These are phyloP conservation scores for Erebia aethiops DNA, from an alignment of 2,888 invertebrate species.

Conservation along the genomic window DNA sequence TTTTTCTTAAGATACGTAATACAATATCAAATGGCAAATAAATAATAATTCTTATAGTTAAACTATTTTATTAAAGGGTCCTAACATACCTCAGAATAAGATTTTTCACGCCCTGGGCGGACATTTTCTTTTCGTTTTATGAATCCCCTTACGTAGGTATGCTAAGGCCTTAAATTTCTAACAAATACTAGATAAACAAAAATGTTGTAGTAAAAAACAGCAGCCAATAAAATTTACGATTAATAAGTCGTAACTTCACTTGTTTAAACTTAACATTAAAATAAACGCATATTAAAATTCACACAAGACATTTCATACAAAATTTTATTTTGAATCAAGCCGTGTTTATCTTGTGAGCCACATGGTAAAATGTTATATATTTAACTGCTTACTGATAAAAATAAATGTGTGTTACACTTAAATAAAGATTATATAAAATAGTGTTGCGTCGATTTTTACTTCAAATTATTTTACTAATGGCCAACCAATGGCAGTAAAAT, in stretches of 20 bases:
- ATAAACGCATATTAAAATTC: background rate
- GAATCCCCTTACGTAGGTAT: background rate
- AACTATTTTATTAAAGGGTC: background rate
- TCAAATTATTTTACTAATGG: constrained; percentile 27
- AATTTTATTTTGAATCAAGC: background rate
- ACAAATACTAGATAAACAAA: background rate
- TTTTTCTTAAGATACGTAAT: constrained; percentile 43
- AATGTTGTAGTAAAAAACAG: background rate
- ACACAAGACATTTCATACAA: background rate
- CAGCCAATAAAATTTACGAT: background rate
- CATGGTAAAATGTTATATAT: background rate
- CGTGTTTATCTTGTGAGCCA: background rate
- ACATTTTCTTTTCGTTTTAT: background rate
- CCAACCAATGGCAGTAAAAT: constrained; percentile 37
- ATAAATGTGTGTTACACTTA: constrained; percentile 2
- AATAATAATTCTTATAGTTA: constrained; percentile 5
- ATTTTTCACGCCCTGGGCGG: background rate
- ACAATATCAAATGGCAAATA: constrained; percentile 35
- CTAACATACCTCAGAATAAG: background rate
- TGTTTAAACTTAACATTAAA: background rate
- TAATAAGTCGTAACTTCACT: too few relatives aligned
- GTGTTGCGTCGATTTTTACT: background rate
- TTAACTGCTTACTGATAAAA: background rate
- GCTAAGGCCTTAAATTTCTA: background rate
- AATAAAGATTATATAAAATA: constrained; percentile 6